These are phyloP conservation scores for Chironomus tentans DNA, from an alignment of 2,888 invertebrate species.

Conservation along the genomic window DNA sequence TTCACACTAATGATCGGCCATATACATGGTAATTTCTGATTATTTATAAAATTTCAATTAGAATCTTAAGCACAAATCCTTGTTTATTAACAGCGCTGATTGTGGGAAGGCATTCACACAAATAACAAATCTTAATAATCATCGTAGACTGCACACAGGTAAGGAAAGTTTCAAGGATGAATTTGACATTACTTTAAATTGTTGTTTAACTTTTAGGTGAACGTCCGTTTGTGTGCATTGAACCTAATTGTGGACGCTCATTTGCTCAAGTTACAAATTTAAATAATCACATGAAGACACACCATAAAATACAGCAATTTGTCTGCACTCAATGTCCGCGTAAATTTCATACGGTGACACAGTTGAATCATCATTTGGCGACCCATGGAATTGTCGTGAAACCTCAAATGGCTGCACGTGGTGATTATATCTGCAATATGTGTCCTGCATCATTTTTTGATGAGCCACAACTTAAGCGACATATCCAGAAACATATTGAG, in stretches of 20 bases:
- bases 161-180: constrained; percentile 31
- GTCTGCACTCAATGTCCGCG: constrained; percentile 43
- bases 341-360: constrained; percentile 43
- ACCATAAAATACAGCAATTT: constrained; percentile 43
- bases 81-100: constrained; percentile 33
- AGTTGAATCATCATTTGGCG: constrained; percentile 42
- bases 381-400: constrained; percentile 42
- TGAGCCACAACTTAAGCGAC: constrained; percentile 41
- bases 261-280: constrained; percentile 44
- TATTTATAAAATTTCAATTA: not conserved
- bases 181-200: not conserved
- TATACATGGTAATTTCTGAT: not conserved
- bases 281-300: constrained; percentile 44
- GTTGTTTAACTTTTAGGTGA: not conserved
- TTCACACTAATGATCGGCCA: constrained; percentile 41
- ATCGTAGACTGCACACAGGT: constrained; percentile 41
- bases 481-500: constrained; percentile 42
- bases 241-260: no score
- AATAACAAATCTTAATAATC: constrained; percentile 42
- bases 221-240: no score
- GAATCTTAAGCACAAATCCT: not conserved
- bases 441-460: constrained; percentile 43
- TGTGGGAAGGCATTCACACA: constrained; percentile 44
- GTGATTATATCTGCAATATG: constrained; percentile 42
- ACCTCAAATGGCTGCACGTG: constrained; percentile 42